Base-by-base conservation (phyloP, 2,797 vertebrate species). In the Anas capensis region DNA sequence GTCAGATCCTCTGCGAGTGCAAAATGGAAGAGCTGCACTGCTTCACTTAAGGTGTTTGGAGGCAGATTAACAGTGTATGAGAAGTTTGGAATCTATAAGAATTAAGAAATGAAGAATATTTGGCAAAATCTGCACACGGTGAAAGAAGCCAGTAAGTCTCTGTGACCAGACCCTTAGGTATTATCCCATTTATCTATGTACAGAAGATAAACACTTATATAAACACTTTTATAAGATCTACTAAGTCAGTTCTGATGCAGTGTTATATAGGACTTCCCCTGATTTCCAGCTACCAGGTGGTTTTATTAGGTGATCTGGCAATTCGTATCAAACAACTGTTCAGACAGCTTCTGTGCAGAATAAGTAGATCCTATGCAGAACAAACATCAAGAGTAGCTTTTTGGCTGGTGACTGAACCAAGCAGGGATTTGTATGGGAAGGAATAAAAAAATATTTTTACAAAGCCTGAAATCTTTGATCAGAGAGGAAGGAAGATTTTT, bases 291-390 rank as follows among this genome's bases (percentile, higher is more conserved):
- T 90, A 83, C 57, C 34, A 62, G 26, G 27, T 48, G 61, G 33
- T 49, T 96, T 90, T 81, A 88, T 51, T 53, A 90, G 72, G 40
- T 0, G 3, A 88, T 69, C 64, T 95, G 91, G 86, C 68, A 92
- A 85, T 26, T 40, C 48, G 60, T 57, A 94, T 62, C 72, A 60
- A 86, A 61, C 80, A 92, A 64, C 77, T 94, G 88, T 23, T 88
- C 51, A 90, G 81, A 78, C 62, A 84, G 58, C 31, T 93, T 71
- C 91, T 54, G 23, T 42, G 68, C 68, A 82, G 82, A 86, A 75
- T 53, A 90, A 88, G 54, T 34, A 94, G 82, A 46, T 77, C 70
- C 72, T 27, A 16, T 48, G 56, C 64, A 77, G 71, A 94, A 58
- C 36, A 93, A 20, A 14, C 5, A 24, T 70, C 44, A 85, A 44